These are phyloP conservation scores for Erpornis zantholeuca DNA, from an alignment of 2,113 vertebrate genomes.

Conservation along the genomic window DNA sequence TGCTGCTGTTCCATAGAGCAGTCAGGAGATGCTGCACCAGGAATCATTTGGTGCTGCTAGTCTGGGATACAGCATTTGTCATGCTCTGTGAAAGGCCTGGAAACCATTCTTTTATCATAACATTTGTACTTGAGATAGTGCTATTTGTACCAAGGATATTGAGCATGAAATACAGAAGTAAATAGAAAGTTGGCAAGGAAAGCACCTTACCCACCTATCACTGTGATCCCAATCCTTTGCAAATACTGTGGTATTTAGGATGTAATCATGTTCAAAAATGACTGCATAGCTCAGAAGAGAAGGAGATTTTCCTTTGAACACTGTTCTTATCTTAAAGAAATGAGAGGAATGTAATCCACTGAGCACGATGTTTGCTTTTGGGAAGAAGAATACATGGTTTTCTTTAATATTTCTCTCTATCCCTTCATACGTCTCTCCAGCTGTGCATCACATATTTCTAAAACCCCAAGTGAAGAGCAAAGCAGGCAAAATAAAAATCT, in stretches of 20 bases:
- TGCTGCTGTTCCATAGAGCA: background rate
- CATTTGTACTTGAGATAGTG: slow-evolving; percentile 37
- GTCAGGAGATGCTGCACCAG: background rate
- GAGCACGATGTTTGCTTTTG: slow-evolving; percentile 20
- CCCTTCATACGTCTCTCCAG: background rate
- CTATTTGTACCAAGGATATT: background rate
- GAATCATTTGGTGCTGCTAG: background rate
- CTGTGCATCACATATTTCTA: background rate
- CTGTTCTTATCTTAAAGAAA: slow-evolving; percentile 35
- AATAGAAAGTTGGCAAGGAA: slow-evolving; percentile 27
- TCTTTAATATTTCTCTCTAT: background rate
- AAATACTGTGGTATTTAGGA: slow-evolving; percentile 40
- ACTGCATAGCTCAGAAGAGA: slow-evolving; percentile 1
- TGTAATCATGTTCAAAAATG: slow-evolving; percentile 15
- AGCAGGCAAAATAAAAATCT: background rate
- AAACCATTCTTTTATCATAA: slow-evolving; percentile 7
- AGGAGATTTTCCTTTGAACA: slow-evolving; percentile 35
- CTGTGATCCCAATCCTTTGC: slow-evolving; percentile 4
- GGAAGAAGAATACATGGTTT: background rate
- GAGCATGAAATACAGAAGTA: slow-evolving; percentile 24
- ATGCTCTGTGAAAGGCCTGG: background rate
- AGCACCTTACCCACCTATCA: background rate
- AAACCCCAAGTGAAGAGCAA: background rate
- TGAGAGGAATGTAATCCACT: slow-evolving; percentile 22
- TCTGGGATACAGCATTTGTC: background rate